Conservation (phyloP, 2,113 vertebrate species). For the Orientallactaga bullata region DNA sequence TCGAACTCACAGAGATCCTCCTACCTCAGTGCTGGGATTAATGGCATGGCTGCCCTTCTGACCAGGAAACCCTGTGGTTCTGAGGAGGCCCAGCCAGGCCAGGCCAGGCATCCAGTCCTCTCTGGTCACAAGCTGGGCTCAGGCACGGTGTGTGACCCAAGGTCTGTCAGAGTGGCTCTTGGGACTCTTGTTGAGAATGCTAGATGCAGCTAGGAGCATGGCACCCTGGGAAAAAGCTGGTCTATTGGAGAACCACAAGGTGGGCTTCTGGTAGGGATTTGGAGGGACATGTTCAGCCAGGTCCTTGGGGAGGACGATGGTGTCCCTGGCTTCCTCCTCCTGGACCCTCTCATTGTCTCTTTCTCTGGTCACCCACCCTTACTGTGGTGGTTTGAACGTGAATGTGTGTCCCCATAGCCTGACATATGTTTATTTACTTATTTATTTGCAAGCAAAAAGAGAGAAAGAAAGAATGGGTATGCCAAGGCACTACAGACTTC, state of each 20-base stretch:
- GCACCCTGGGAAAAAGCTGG: no score
- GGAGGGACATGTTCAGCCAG: not conserved
- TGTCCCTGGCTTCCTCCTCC: not conserved
- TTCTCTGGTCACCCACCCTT: not conserved
- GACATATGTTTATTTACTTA: no score
- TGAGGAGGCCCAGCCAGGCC: not conserved
- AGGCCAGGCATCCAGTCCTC: not conserved
- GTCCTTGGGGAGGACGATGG: not conserved
- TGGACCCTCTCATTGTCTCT: no score
- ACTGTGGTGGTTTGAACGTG: no score
- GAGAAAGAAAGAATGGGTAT: no score
- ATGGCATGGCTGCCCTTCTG: not conserved
- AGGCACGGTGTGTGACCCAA: not conserved
- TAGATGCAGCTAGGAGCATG: not conserved
- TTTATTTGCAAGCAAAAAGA: no score
- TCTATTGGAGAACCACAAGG: not conserved
- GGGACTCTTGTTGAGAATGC: not conserved
- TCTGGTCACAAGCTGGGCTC: not conserved
- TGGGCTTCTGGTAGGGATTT: fast-evolving
- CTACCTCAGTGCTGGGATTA: no score
- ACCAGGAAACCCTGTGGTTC: not conserved
- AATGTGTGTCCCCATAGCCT: no score
- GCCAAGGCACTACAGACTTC: no score
- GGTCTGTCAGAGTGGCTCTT: not conserved
- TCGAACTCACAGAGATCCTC: no score